phyloP scores from a whole-genome alignment of 2,888 invertebrate species.

The Leptogaster cylindrica region DNA sequence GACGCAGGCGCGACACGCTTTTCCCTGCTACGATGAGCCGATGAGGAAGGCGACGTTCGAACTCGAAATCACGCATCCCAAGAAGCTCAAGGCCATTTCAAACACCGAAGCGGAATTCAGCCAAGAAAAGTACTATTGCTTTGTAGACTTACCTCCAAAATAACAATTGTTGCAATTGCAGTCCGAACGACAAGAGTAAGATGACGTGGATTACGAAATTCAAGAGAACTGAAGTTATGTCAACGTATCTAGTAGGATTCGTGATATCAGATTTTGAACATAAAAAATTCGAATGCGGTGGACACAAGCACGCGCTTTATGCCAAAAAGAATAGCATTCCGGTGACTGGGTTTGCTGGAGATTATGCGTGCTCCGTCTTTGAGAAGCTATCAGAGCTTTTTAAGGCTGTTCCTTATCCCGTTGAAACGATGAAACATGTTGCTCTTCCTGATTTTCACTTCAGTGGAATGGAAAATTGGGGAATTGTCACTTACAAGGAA shows the following conservation, averaged over 20 bases:
- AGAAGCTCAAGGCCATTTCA: constrained; percentile 53
- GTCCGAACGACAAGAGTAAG: not conserved
- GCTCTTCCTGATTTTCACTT: constrained; percentile 80
- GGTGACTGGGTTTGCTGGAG: constrained; percentile 63
- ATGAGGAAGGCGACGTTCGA: constrained; percentile 68
- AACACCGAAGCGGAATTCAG: not conserved
- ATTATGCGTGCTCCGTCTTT: constrained; percentile 13
- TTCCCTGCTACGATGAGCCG: constrained; percentile 78
- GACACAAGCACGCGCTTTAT: constrained; percentile 28
- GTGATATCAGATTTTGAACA: constrained; percentile 65
- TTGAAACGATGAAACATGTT: constrained; percentile 61
- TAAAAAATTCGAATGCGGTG: not conserved
- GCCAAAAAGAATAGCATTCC: constrained; percentile 59
- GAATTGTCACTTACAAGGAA: constrained; percentile 66
- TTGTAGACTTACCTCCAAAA: no score
- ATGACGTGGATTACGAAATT: constrained; percentile 46
- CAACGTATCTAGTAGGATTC: constrained; percentile 77
- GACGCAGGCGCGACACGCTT: constrained; percentile 68
- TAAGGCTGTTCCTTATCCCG: constrained; percentile 48
- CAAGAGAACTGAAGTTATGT: constrained; percentile 67
- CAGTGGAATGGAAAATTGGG: constrained; percentile 82
- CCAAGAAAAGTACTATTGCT: no score
- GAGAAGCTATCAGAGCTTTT: constrained; percentile 28
- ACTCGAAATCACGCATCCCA: constrained; percentile 66
- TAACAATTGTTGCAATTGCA: no score